Conservation (phyloP, 2,113 vertebrate species). For the Barnardius zonarius region DNA sequence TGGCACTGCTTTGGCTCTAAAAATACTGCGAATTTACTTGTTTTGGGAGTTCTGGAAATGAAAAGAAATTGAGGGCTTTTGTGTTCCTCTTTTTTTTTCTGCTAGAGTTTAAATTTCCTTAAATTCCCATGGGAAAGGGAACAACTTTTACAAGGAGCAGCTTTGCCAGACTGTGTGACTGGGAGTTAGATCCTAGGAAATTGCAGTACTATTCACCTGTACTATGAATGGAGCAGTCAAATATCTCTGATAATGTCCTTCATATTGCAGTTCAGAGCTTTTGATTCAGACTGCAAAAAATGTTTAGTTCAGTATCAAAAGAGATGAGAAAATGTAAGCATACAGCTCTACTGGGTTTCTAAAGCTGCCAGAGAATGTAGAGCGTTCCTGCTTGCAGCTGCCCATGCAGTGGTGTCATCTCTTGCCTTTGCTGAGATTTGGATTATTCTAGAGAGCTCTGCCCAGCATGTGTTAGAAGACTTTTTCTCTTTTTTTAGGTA, state of each 20-base stretch:
- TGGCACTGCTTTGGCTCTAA: slow-evolving; percentile 22
- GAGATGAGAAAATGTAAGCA: background rate
- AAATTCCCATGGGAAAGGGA: slow-evolving; percentile 63
- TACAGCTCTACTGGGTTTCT: background rate
- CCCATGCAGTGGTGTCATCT: background rate
- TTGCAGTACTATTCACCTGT: background rate
- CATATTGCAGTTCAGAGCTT: background rate
- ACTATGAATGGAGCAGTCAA: background rate
- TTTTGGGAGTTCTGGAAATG: background rate
- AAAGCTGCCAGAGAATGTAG: background rate
- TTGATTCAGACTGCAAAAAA: background rate
- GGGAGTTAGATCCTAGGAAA: background rate
- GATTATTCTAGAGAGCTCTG: background rate
- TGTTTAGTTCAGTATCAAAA: background rate
- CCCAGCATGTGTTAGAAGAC: background rate
- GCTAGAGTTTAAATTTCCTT: slow-evolving; percentile 56
- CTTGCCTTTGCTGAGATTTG: background rate
- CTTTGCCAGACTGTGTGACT: background rate
- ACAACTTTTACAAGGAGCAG: background rate
- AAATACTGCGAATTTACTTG: slow-evolving; percentile 42
- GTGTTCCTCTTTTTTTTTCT: slow-evolving; percentile 54
- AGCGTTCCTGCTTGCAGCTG: background rate
- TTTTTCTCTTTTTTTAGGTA: background rate
- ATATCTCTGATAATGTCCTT: background rate
- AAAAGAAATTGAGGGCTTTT: slow-evolving; percentile 18